Evolutionary conservation across 2,888 invertebrate genomes (phyloP), one percentile per base, ranked within the genome.

Genomic region (Cheilosia vernalis): DNA sequence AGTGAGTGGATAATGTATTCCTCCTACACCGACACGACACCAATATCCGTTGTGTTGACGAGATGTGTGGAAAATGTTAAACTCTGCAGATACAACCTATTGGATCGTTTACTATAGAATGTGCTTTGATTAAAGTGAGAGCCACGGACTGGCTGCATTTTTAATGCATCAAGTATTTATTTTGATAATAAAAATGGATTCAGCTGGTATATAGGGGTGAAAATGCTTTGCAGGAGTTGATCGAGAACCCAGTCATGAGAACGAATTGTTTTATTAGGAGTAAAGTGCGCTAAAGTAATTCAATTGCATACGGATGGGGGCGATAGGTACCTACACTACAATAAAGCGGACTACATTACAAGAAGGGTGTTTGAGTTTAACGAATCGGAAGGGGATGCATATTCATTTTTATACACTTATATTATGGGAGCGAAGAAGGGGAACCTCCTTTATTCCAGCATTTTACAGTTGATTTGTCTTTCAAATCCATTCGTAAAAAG

Each of bases 81-180:
- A 6, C 55, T 61, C 47, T 42, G 61, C 33, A 73, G 67, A 83
- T 78, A 67, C 78, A 78, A 78, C 64, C 47, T 73, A 84, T 84
- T 79, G 83, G 64, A 56, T 56, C 61, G 67, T 63, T 64, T 58
- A 30, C 49, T 67, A 60, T 49, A 67, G 51, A 37, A 58, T 73
- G 56, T 33, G 44, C 69, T 49, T 58, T 58, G 56, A 56, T 69
- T 69, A 69, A 58, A 30, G 42, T 24, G 56, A 27, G n/a, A 15
- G 42, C 27, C n/a, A 4, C 19, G 40, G 1, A 7, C 27, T 56
- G 24, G 30, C 24, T 63, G 73, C 55, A 55, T 37, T 24, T 33
- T 55, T 13, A 73, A 47, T 73, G 73, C 63, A 55, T 33, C 21
- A n/a, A 42, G 61, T n/a, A 61, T 61, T 72, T 53, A 51, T 44